A percentile compares a stretch with the other conserved stretches of the same genome.
Evolutionary conservation across 2,888 invertebrate species (phyloP).

Genomic region (Allygus modestus): DNA sequence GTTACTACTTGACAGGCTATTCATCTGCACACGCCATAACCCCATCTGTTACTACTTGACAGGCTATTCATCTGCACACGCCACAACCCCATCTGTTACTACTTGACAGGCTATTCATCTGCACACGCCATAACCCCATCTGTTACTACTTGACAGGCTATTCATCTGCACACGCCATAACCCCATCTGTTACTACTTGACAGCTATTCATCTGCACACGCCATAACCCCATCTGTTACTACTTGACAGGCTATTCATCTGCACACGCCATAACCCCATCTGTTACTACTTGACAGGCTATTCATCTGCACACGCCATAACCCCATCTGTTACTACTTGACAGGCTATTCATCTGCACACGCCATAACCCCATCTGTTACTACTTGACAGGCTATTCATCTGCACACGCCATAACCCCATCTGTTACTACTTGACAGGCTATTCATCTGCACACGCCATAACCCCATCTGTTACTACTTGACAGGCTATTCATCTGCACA

Average conservation of each 20-base stretch:
- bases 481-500: background rate
- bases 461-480: background rate
- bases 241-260: background rate
- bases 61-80: background rate
- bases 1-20: background rate
- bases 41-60: background rate
- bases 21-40: background rate
- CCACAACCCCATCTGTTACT: background rate
- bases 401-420: background rate
- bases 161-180: background rate
- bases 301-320: background rate
- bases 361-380: background rate
- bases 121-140: background rate
- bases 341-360: background rate
- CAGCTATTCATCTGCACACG: background rate
- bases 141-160: background rate
- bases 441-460: background rate
- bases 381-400: background rate
- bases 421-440: background rate
- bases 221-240: background rate
- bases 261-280: background rate
- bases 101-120: background rate
- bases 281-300: background rate
- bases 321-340: background rate
- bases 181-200: background rate